Conservation (phyloP, 2,797 vertebrate genomes). For the Numenius phaeopus region DNA sequence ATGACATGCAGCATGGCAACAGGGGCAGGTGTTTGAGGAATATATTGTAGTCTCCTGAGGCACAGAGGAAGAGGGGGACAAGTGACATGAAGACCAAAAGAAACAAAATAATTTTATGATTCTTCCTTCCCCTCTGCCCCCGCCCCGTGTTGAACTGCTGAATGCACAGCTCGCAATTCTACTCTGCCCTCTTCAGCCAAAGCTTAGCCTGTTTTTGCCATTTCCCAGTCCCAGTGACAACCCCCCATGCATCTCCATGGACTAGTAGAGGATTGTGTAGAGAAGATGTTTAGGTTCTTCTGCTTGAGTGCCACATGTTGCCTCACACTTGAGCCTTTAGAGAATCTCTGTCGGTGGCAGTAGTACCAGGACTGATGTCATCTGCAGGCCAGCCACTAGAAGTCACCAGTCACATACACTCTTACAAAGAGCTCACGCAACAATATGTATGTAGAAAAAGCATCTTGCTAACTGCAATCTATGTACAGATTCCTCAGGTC, state of each 20-base stretch:
- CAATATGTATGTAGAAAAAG: neutral
- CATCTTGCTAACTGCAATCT: neutral
- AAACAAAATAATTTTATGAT: neutral
- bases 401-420: slow-evolving; percentile 1
- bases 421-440: neutral
- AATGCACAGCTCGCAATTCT: neutral
- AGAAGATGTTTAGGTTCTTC: neutral
- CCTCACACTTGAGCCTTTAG: neutral
- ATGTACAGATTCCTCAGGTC: neutral
- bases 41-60: neutral
- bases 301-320: neutral
- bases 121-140: neutral
- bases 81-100: neutral
- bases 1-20: neutral
- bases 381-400: neutral
- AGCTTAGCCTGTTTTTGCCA: neutral
- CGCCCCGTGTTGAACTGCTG: neutral
- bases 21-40: neutral
- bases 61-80: neutral
- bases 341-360: neutral
- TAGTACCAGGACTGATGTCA: neutral
- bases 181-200: neutral
- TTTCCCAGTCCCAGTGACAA: neutral
- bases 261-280: neutral
- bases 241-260: neutral